phyloP scores from a whole-genome alignment of 2,888 invertebrate species.

The Timandra comae region DNA sequence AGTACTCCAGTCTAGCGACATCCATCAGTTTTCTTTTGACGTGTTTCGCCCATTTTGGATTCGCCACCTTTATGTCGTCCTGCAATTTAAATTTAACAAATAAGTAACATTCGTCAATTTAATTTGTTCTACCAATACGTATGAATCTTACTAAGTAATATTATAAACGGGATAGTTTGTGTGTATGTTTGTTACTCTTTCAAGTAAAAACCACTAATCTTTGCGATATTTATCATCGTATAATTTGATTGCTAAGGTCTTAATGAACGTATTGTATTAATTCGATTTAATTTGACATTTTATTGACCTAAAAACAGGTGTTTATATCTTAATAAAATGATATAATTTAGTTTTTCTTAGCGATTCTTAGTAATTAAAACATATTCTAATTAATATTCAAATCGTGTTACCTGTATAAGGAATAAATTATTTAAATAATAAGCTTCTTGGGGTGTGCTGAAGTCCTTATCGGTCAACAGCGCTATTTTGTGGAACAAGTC shows the following conservation, averaged over 20 bases:
- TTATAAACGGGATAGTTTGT: too few relatives aligned
- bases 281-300: too few relatives aligned
- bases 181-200: too few relatives aligned
- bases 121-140: conserved; percentile 4
- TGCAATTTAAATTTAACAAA: conserved; percentile 33
- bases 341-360: too few relatives aligned
- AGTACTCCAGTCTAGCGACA: conserved; percentile 68
- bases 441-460: conserved; percentile 67
- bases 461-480: conserved; percentile 65
- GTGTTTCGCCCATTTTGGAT: conserved; percentile 75
- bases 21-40: conserved; percentile 72
- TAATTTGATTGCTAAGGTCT: too few relatives aligned
- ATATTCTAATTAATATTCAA: background rate
- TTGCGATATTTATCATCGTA: too few relatives aligned
- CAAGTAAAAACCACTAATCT: too few relatives aligned
- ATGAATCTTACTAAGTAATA: background rate
- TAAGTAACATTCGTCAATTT: conserved; percentile 2
- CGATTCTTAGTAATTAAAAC: too few relatives aligned
- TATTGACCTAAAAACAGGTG: too few relatives aligned
- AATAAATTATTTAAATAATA: conserved; percentile 65
- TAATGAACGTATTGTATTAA: too few relatives aligned
- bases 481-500: conserved; percentile 65
- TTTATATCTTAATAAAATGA: too few relatives aligned
- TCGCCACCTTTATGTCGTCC: conserved; percentile 68
- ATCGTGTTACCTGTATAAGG: conserved; percentile 54